phyloP scores from a whole-genome alignment of 2,113 vertebrate genomes.

The Sisor rabdophorus region DNA sequence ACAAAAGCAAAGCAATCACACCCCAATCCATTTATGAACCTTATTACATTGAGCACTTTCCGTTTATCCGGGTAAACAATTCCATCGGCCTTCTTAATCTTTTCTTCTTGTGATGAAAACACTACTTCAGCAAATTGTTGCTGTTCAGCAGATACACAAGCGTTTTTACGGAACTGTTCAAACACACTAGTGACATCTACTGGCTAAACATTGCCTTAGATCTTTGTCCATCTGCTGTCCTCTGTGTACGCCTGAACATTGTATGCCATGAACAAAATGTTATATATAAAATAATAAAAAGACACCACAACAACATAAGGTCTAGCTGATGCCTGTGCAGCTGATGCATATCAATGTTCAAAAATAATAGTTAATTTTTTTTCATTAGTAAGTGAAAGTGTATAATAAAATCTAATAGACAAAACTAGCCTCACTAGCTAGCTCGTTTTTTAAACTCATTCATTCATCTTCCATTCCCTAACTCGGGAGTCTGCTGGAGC shows the following conservation, averaged over 20 bases:
- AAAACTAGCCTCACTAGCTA: no score
- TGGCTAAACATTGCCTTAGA: neutral
- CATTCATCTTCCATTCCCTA: no score
- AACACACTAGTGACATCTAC: slow-evolving; percentile 46
- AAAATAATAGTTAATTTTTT: no score
- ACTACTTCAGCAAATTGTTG: slow-evolving; percentile 24
- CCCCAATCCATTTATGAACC: neutral
- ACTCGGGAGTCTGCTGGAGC: no score
- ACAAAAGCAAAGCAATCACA: neutral
- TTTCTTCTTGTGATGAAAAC: neutral
- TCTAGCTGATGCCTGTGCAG: no score
- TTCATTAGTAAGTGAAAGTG: no score
- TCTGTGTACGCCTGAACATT: neutral
- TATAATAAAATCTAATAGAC: no score
- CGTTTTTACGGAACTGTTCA: slow-evolving; percentile 78
- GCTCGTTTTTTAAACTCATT: no score
- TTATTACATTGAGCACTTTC: neutral
- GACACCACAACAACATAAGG: no score
- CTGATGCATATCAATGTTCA: no score
- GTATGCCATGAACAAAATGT: neutral
- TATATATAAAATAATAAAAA: no score
- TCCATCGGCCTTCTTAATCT: neutral
- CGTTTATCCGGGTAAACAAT: no score
- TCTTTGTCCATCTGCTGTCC: neutral
- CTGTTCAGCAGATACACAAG: slow-evolving; percentile 69